Conservation (phyloP, 1,140 invertebrate genomes). For the Caenorhabditis brenneri region DNA sequence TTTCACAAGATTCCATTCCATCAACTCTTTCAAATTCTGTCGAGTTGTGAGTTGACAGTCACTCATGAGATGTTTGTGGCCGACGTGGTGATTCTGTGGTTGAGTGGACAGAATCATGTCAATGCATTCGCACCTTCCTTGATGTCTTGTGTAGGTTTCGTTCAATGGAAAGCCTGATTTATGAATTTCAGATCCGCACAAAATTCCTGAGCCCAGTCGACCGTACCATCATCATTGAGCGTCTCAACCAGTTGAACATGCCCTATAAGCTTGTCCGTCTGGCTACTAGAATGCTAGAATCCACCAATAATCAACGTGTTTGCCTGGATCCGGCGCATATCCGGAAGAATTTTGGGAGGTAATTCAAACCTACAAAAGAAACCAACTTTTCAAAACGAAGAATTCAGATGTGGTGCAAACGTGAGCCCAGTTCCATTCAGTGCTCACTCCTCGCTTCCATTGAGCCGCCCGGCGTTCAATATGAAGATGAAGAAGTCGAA, state of each 20-base stretch:
- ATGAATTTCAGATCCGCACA: neutral
- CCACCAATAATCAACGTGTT: neutral
- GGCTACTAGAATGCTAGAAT: constrained; percentile 18
- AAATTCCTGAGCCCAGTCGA: constrained; percentile 13
- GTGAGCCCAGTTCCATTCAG: neutral
- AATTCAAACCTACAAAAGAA: too few species aligned
- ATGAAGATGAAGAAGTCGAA: neutral
- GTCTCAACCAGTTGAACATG: constrained; percentile 6
- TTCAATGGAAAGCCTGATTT: neutral
- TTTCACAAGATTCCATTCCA: constrained; percentile 34
- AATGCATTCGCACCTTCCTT: neutral
- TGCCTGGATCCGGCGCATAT: neutral
- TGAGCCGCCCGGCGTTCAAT: neutral
- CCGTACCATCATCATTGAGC: constrained; percentile 29
- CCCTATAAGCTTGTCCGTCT: constrained; percentile 7
- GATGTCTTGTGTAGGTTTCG: constrained; percentile 4
- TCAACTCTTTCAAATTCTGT: constrained; percentile 16
- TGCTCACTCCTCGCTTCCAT: neutral
- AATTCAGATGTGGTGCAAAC: neutral
- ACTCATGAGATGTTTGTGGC: constrained; percentile 24
- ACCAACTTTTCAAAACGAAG: neutral
- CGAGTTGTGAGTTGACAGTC: constrained; percentile 8
- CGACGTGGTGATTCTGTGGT: neutral
- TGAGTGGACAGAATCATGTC: constrained; percentile 29
- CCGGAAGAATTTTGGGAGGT: neutral